Evolutionary conservation across 2,888 invertebrate genomes (phyloP).

Genomic region (Drosophila austrosaltans): DNA sequence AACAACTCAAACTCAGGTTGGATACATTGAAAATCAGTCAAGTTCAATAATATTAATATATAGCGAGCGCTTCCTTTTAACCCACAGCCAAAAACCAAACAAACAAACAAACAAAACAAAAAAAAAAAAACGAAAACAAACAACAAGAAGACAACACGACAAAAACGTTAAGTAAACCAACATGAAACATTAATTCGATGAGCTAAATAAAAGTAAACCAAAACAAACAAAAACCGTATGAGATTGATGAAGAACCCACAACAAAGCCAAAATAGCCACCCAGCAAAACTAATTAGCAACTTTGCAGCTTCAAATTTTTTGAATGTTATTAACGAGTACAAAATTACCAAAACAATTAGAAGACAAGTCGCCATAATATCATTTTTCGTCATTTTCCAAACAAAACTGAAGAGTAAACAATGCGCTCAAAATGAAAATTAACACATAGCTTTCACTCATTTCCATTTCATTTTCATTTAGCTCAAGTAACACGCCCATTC

Average conservation of each 20-base stretch:
- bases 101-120: slow-evolving; percentile 42
- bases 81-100: slow-evolving; percentile 66
- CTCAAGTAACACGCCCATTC: background rate
- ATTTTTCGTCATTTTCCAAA: background rate
- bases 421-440: background rate
- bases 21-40: slow-evolving; percentile 78
- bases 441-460: background rate
- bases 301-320: slow-evolving; percentile 65
- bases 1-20: slow-evolving; percentile 80
- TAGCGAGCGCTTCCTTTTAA: slow-evolving; percentile 76
- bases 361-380: slow-evolving; percentile 4
- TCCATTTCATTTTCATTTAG: background rate
- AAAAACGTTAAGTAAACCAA: slow-evolving; percentile 20
- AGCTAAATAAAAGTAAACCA: background rate
- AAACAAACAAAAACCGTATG: slow-evolving; percentile 5
- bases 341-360: background rate
- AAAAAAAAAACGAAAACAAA: slow-evolving; percentile 15
- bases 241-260: slow-evolving; percentile 20
- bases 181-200: slow-evolving; percentile 28
- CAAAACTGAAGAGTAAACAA: background rate
- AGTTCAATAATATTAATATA: slow-evolving; percentile 70
- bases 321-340: slow-evolving; percentile 27
- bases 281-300: slow-evolving; percentile 42
- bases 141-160: slow-evolving; percentile 17
- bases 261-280: slow-evolving; percentile 45